A percentile compares a stretch with the other conserved stretches of the same genome.
These are phyloP conservation scores for Drosophila dives DNA, from an alignment of 2,888 invertebrate genomes.

Conservation along the genomic window DNA sequence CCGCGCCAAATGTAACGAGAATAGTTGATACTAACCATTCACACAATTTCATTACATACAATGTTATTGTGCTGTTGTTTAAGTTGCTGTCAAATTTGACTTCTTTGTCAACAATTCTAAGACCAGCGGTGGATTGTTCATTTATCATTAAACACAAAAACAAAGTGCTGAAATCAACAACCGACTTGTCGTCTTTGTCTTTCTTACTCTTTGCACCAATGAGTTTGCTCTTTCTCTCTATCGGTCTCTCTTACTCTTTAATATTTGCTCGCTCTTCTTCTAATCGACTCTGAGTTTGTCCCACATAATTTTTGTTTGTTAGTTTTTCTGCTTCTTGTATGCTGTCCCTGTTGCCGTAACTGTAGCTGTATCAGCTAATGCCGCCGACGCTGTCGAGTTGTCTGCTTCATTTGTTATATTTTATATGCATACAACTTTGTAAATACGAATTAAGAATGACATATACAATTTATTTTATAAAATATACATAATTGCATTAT, in stretches of 20 bases:
- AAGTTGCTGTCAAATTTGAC: constrained; percentile 1
- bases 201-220: constrained; percentile 13
- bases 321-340: constrained; percentile 70
- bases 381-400: constrained; percentile 33
- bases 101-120: background rate
- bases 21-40: background rate
- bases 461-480: background rate
- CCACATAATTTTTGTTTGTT: constrained; percentile 80
- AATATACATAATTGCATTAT: background rate
- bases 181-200: constrained; percentile 2
- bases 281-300: constrained; percentile 61
- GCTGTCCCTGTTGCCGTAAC: constrained; percentile 33
- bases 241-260: constrained; percentile 7
- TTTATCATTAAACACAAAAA: constrained; percentile 1
- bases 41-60: background rate
- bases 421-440: constrained; percentile 19
- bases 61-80: background rate
- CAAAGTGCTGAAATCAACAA: constrained; percentile 1
- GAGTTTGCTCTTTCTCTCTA: constrained; percentile 25
- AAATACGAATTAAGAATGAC: background rate
- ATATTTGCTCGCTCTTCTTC: constrained; percentile 34
- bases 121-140: background rate
- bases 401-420: constrained; percentile 57
- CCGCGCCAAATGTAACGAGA: background rate
- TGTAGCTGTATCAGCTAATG: constrained; percentile 26